Evolutionary conservation across 2,797 vertebrate species (phyloP).

Genomic region (Morus bassanus): DNA sequence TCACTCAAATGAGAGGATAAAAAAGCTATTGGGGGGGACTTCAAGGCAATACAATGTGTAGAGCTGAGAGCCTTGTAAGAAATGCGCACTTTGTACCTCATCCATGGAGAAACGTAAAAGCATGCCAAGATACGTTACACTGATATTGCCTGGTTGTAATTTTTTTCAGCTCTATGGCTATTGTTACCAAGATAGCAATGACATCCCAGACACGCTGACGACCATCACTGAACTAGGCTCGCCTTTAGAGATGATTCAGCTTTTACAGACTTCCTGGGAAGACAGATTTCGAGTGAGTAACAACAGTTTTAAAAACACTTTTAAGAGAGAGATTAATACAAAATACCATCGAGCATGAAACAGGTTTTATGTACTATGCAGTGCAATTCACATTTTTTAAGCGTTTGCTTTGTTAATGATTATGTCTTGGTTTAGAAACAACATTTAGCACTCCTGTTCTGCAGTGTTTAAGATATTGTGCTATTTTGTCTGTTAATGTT

Average conservation of each 20-base stretch:
- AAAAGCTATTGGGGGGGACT: background rate
- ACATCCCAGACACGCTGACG: conserved; percentile 86
- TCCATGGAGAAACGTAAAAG: background rate
- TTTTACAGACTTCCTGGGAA: conserved; percentile 90
- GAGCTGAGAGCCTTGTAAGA: background rate
- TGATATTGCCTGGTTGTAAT: background rate
- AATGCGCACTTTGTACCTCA: background rate
- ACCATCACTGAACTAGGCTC: conserved; percentile 90
- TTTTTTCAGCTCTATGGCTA: conserved; percentile 84
- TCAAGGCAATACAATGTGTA: background rate
- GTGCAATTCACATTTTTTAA: background rate
- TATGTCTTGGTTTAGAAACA: background rate
- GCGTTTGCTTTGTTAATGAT: background rate
- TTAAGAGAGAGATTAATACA: background rate
- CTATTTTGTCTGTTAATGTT: background rate
- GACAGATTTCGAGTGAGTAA: conserved; percentile 87
- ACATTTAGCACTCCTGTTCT: background rate
- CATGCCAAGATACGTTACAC: rapidly evolving
- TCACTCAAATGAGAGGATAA: background rate
- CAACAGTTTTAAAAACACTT: background rate
- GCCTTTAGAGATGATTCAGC: conserved; percentile 90
- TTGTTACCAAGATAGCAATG: conserved; percentile 88
- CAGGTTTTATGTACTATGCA: background rate
- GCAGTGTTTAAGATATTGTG: background rate
- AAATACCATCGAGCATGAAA: background rate